These are phyloP conservation scores for Tragulus kanchil DNA, from an alignment of 2,113 vertebrate species.

Conservation along the genomic window DNA sequence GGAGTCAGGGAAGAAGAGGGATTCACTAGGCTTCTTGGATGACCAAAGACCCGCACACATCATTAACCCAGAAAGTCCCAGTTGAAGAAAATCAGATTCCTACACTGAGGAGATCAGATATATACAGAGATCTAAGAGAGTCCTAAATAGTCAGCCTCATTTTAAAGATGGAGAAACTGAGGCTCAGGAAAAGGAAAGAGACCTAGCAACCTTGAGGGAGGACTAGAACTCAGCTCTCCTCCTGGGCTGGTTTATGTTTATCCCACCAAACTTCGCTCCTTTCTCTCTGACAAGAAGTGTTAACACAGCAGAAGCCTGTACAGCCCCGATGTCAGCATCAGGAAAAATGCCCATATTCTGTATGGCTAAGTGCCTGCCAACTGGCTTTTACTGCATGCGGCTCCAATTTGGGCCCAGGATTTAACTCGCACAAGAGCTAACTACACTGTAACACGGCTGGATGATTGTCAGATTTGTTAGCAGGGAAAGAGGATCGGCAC, in stretches of 20 bases:
- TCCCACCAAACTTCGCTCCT: neutral
- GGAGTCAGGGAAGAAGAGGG: neutral
- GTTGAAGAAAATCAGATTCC: neutral
- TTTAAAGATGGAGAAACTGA: neutral
- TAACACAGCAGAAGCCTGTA: constrained; percentile 28
- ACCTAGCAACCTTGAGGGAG: neutral
- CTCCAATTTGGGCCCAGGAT: constrained; percentile 79
- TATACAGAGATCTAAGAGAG: neutral
- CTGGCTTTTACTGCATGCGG: constrained; percentile 74
- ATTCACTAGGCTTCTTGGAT: neutral
- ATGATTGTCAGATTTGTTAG: constrained; percentile 66
- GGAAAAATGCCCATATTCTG: constrained; percentile 78
- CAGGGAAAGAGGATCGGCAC: neutral
- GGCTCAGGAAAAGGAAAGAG: neutral
- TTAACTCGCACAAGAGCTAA: constrained; percentile 77
- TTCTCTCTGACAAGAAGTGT: constrained; percentile 38
- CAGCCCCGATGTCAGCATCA: constrained; percentile 5
- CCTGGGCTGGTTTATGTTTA: neutral
- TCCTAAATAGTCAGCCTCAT: neutral
- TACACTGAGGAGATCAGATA: neutral
- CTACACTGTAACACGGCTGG: constrained; percentile 69
- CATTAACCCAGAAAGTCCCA: neutral
- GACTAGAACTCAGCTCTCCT: neutral
- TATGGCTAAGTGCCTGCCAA: constrained; percentile 73
- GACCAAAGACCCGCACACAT: neutral